Evolutionary conservation across 2,113 vertebrate genomes (phyloP), one percentile per base, ranked within the genome.

Genomic region (Dipodomys stephensi): DNA sequence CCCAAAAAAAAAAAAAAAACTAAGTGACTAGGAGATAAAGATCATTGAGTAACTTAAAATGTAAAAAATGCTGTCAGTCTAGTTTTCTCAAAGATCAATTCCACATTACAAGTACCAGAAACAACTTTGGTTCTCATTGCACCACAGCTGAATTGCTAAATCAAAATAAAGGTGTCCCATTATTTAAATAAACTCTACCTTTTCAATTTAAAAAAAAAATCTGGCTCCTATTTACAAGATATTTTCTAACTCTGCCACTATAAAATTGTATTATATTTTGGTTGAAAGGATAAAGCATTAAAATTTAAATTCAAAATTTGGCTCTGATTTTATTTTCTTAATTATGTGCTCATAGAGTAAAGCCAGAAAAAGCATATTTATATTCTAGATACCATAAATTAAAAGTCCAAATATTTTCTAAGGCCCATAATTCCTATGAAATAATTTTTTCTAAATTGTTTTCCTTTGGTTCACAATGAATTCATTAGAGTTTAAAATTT

Each of bases 321-420:
- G 8, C 35, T 86, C 69, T 62, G 27, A 87, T 93, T 91, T 91
- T 89, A 73, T 60, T 83, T 92, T 89, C 35, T 65, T 91, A 85
- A 84, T 25, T 87, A 11, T 87, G 9, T 57, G 11, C 1, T 91
- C 15, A 67, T 71, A 60, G 19, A 80, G 76, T 71, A 89, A 79
- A 46, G 28, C 60, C 72, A 87, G 28, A 81, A 60, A 81, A 62
- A 88, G 49, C 32, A n/a, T 6, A 46, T 78, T 32, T 88, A 71
- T 7, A 57, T 68, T 27, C 22, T 72, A 73, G 30, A 72, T 81
- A 72, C 49, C 62, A 80, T 77, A 72, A 69, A 95, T n/a, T 87
- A 73, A 72, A 84, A 72, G 32, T 69, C 39, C 69, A 93, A 79
- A 95, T 73, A 81, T 73, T 81, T 92, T 78, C 64, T 88, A 23